Base-by-base conservation (phyloP, 1,140 invertebrate species). In the Pseudomyrmex pallidus region DNA sequence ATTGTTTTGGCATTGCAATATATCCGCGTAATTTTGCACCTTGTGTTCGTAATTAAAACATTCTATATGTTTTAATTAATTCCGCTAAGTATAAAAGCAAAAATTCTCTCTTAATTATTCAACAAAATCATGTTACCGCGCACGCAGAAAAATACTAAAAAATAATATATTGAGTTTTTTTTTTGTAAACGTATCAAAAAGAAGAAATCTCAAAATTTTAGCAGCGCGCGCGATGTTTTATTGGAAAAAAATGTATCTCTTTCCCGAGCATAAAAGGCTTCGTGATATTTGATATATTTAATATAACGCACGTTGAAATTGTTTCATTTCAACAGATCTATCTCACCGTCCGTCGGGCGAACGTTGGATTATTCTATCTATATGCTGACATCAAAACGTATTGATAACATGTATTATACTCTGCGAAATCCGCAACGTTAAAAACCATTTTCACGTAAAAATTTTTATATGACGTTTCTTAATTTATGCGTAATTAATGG, bases 291-390 rank as follows among this genome's bases (percentile, higher is more conserved):
- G 54, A 80, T 80, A 35, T 35, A 72, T 72, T 80, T 70, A 70
- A 80, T 72, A 70, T 25, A 70, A n/a, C 54, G 20, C 1, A 12
- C 20, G 76, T 17, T 17, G 12, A 7, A 80, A 80, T 70, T 72
- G 76, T 80, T 80, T 80, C 25, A 80, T 80, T 80, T 80, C 46
- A 56, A 80, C 50, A 80, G 76, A 80, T 78, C 22, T 59, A 2
- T n/a, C 17, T 17, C 48, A 52, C n/a, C 5, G 52, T 57, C n/a
- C 5, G 52, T 57, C 66, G 50, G 46, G 48, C 20, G 17, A 70
- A 50, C 22, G n/a, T 72, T 48, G 44, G 8, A 61, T 72, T 67
- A 46, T 54, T 25, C 20, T 22, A 4, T 70, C 8, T 70, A 4
- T 70, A 4, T 48, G 3, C 12, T 46, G 20, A 35, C 35, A 22